Evolutionary conservation across 1,140 invertebrate species (phyloP).

Genomic region (Andricus grossulariae): DNA sequence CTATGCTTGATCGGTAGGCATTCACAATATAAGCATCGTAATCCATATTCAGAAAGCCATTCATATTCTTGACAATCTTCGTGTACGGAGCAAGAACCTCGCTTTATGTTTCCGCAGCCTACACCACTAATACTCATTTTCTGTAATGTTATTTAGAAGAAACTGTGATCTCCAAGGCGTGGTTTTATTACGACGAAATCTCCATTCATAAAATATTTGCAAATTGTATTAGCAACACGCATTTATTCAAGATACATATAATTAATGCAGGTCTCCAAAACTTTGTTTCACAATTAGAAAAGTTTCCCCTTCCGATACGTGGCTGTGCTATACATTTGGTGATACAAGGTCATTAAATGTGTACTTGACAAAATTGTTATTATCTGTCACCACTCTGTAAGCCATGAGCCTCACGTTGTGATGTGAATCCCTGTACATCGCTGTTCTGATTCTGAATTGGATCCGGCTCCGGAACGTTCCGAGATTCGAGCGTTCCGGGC

Average conservation of each 20-base stretch:
- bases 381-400: neutral
- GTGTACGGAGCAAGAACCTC: neutral
- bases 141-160: neutral
- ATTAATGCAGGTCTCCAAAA: too few species aligned
- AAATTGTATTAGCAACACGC: too few species aligned
- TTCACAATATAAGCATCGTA: neutral
- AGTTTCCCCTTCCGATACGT: neutral
- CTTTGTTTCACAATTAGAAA: neutral
- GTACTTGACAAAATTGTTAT: neutral
- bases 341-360: neutral
- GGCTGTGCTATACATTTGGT: neutral
- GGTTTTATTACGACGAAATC: too few species aligned
- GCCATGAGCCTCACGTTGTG: neutral
- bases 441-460: too few species aligned
- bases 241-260: too few species aligned
- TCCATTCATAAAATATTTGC: too few species aligned
- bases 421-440: too few species aligned
- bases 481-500: neutral
- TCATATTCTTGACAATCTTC: neutral
- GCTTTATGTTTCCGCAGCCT: neutral
- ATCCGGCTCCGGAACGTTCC: neutral
- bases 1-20: neutral
- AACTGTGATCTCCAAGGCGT: neutral
- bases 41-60: neutral
- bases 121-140: neutral